Evolutionary conservation across 2,888 invertebrate species (phyloP), one percentile per base, ranked within the genome.

Genomic region (Neoascia interrupta): DNA sequence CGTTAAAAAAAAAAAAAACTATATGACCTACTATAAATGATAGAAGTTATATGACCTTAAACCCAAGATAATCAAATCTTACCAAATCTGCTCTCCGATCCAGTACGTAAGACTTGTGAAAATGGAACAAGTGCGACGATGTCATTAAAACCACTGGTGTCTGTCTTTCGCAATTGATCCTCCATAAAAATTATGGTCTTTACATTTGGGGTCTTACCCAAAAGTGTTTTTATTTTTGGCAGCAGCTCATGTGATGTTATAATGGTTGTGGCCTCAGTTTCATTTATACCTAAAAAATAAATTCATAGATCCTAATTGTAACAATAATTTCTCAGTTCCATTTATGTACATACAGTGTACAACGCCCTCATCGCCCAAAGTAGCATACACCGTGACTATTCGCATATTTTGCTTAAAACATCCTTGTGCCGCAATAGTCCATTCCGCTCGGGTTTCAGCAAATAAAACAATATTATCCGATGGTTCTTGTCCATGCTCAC

Each of bases 371-470:
- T 98, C 97, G 26, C 98, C 98, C 10, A 99, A 91, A 0, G 98
- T 99, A 1, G 99, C 96, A 88, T 99, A 99, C 83, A 99, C 94
- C 0, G 99, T 99, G 1, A 98, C 98, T 85, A 99, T 95, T 91
- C 96, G 94, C 86, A 97, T 94, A 88, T 95, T 97, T 89, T 95
- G 96, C 87, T 96, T 96, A 90, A 99, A 97, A 89, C 97, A 95
- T 58, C 97, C 98, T 86, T 98, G 96, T 0, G 98, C 97, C 0
- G 97, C 95, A 51, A 98, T 91, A 93, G 98, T 95, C 99, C 99
- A 99, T 90, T 99, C 99, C 47, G 96, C 96, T 83, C 98, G 91
- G 0, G 99, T 99, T 90, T 99, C 99, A 0, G 98, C 97, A 90
- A 98, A 99, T 85, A 99, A 94, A 61, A 96, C 97, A 82, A 99